Conservation (phyloP, 2,113 vertebrate genomes). For the Mesembrinibis cayennensis region DNA sequence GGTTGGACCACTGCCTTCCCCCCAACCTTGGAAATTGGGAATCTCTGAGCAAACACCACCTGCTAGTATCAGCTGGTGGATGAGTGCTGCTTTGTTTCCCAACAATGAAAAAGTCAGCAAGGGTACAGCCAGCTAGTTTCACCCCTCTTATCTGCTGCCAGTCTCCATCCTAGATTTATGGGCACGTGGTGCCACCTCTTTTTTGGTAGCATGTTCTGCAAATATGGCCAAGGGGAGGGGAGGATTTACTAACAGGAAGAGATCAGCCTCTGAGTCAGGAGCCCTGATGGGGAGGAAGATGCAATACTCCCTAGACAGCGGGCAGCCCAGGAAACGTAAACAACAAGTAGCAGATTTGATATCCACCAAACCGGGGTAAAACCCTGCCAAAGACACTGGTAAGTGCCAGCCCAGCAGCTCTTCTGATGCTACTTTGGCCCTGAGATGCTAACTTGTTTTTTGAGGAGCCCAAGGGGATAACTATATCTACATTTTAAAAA, state of each 20-base stretch:
- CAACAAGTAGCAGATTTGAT: constrained; percentile 53
- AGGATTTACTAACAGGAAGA: constrained; percentile 35
- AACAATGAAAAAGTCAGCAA: neutral
- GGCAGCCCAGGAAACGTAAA: constrained; percentile 62
- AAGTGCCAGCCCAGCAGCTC: constrained; percentile 57
- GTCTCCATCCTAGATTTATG: constrained; percentile 9
- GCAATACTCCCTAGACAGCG: constrained; percentile 45
- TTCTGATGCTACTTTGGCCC: constrained; percentile 57
- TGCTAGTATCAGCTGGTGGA: neutral
- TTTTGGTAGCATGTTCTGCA: neutral
- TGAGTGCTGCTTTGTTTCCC: neutral
- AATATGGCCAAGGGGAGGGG: constrained; percentile 32
- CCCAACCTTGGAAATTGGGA: neutral
- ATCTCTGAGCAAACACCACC: neutral
- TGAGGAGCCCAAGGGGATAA: neutral
- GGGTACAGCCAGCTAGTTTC: neutral
- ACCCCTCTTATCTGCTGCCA: neutral
- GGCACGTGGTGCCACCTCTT: neutral
- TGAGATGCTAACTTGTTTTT: constrained; percentile 55
- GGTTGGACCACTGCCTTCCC: neutral
- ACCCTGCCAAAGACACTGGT: constrained; percentile 50
- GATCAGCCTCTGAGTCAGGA: constrained; percentile 56
- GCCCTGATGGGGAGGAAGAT: constrained; percentile 9
- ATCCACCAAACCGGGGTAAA: constrained; percentile 59
- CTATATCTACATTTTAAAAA: neutral